Conservation (phyloP, 2,113 vertebrate genomes). For the Riparia riparia region DNA sequence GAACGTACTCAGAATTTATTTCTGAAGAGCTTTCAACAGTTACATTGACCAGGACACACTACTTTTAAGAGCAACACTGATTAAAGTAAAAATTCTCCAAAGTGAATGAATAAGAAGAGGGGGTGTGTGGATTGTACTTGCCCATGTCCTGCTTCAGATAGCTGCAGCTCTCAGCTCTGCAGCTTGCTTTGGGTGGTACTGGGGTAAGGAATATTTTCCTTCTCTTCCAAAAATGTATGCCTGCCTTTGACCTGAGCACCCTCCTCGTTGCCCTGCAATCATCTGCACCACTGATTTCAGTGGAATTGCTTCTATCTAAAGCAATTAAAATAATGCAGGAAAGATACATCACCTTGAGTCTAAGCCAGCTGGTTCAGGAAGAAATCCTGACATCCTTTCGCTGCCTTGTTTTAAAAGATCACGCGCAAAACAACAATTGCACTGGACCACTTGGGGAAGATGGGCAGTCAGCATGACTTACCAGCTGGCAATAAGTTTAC, state of each 20-base stretch:
- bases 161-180: neutral
- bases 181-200: neutral
- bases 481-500: neutral
- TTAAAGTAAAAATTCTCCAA: neutral
- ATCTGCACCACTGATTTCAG: neutral
- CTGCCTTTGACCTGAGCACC: neutral
- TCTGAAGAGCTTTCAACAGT: neutral
- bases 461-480: neutral
- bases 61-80: neutral
- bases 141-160: neutral
- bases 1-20: neutral
- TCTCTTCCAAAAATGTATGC: neutral
- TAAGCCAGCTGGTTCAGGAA: neutral
- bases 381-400: neutral
- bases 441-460: neutral
- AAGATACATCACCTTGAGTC: neutral
- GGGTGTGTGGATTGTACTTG: neutral
- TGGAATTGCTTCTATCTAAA: neutral
- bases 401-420: neutral
- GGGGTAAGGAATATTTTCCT: neutral
- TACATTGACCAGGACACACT: neutral
- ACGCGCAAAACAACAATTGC: neutral
- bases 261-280: neutral
- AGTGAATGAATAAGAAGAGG: neutral
- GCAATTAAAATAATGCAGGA: neutral